Conservation (phyloP, 2,888 invertebrate species). For the Holacanthella duospinosa region DNA sequence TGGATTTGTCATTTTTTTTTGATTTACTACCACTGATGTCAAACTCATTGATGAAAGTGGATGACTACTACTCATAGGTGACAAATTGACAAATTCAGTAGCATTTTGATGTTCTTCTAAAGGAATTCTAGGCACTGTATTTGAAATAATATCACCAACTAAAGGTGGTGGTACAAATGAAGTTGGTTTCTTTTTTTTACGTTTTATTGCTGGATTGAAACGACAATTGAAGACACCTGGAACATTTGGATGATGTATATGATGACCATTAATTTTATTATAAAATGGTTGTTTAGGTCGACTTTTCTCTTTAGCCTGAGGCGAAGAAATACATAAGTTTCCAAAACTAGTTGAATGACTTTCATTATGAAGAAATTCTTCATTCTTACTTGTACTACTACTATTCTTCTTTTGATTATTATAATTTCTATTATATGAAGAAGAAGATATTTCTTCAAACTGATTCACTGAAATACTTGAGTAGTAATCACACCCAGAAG, state of each 20-base stretch:
- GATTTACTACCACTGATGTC: conserved; percentile 3
- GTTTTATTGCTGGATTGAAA: conserved; percentile 62
- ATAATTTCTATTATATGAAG: not conserved
- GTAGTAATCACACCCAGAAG: not conserved
- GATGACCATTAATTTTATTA: conserved; percentile 35
- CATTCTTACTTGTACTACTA: not conserved
- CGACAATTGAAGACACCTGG: conserved; percentile 85
- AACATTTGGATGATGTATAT: conserved; percentile 40
- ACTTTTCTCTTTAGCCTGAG: conserved; percentile 12
- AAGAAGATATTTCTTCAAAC: not conserved
- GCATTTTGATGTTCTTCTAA: no score
- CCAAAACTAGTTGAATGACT: not conserved
- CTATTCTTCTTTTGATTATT: not conserved
- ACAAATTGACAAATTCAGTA: not conserved
- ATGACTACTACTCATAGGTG: no score
- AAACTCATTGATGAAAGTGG: conserved; percentile 2
- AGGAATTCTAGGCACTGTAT: no score
- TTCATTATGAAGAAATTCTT: no score
- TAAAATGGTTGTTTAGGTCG: conserved; percentile 8
- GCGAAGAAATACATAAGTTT: not conserved
- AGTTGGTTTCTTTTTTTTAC: conserved; percentile 84
- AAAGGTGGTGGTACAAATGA: conserved; percentile 69
- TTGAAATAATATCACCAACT: conserved; percentile 9
- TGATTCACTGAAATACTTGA: not conserved
- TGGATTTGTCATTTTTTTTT: conserved; percentile 38